phyloP scores from a whole-genome alignment of 2,113 vertebrate species.

The Podilymbus podiceps region DNA sequence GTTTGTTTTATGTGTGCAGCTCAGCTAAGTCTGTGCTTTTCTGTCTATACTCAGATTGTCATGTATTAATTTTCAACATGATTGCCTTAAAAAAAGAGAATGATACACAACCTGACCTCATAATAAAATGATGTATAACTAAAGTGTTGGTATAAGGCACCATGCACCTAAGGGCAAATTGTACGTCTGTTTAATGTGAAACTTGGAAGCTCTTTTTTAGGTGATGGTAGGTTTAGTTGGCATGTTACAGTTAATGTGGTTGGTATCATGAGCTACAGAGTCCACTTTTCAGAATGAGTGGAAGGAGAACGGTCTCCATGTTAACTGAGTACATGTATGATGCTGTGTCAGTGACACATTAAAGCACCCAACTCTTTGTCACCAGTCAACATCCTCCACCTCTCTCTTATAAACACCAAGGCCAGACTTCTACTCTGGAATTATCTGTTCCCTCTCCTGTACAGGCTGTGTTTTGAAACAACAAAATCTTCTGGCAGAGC shows the following conservation, averaged over 20 bases:
- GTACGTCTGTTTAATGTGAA: background rate
- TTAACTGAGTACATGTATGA: background rate
- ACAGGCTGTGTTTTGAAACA: conserved; percentile 20
- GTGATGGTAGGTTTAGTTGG: background rate
- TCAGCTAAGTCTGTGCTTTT: background rate
- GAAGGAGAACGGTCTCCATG: background rate
- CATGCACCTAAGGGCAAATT: background rate
- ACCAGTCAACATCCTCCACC: background rate
- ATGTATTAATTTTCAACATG: background rate
- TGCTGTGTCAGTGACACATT: background rate
- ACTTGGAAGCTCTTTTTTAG: background rate
- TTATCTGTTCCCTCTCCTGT: background rate
- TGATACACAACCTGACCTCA: background rate
- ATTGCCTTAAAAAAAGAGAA: background rate
- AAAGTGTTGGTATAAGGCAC: background rate
- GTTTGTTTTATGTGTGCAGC: background rate
- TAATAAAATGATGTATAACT: background rate
- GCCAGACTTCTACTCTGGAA: background rate
- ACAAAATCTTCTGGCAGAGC: conserved; percentile 9
- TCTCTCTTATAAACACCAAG: background rate
- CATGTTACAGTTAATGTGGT: background rate
- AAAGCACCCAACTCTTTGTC: background rate
- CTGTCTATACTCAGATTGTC: background rate
- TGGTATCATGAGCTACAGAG: background rate
- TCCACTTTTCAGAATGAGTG: background rate